Evolutionary conservation across 2,113 vertebrate genomes (phyloP), one percentile per base, ranked within the genome.

Genomic region (Strix uralensis): DNA sequence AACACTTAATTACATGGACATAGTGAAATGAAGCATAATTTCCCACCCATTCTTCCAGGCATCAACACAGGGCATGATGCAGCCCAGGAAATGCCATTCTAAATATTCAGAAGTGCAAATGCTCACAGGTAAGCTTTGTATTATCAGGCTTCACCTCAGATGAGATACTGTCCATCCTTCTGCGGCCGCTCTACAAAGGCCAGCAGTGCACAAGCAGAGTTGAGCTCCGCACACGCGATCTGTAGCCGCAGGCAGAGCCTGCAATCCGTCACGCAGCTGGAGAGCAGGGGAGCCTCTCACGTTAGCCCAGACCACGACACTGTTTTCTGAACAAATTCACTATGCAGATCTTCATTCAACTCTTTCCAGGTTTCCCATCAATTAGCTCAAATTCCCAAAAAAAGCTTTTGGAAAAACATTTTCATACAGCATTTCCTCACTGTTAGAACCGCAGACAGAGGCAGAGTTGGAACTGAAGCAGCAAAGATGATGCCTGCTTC

Each of bases 241-340:
- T 1, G 52, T 2, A 25, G 38, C 46, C 7, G 1, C 52, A 18
- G 5, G 34, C 25, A 52, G 34, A 44, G 20, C 44, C 58, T 13
- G 2, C 21, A 8, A 5, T 5, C 49, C 38, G 4, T 1, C 2
- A 2, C 42, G 5, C 52, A 49, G n/a, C 22, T 18, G 38, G 52
- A 18, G 15, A n/a, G 29, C 9, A 14, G 27, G 23, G 38, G 36
- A 63, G 13, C 22, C 23, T 34, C 69, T 66, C 46, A 0, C 49
- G 40, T 23, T 1, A 71, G 16, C 62, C 40, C 51, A 44, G 49
- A 9, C 16, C 63, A 62, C 1, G 0, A 20, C 0, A 2, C 27
- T 38, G 30, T 1, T 12, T 40, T 67, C 32, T 23, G 15, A 73
- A 30, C 49, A 30, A 46, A 52, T 42, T 38, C 55, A 22, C 15